These are phyloP conservation scores for Chrysemys picta DNA, from an alignment of 2,113 vertebrate species.

Conservation along the genomic window DNA sequence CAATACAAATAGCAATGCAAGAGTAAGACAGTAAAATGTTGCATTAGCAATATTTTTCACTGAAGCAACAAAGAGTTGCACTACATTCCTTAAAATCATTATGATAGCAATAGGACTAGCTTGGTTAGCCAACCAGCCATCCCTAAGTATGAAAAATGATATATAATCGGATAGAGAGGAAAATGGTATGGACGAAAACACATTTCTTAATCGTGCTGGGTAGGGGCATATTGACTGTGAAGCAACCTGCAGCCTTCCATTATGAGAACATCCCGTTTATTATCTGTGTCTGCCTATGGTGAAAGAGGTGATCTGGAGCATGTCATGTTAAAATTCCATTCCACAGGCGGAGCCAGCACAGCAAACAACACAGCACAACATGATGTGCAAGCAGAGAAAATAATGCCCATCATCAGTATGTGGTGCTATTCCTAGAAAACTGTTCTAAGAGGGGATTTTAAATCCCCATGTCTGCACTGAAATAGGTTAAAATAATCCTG, in stretches of 20 bases:
- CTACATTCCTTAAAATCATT: not conserved
- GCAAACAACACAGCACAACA: not conserved
- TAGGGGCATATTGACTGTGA: slow-evolving; percentile 2
- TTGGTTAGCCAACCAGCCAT: not conserved
- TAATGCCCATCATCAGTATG: slow-evolving; percentile 2
- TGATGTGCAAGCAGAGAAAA: not conserved
- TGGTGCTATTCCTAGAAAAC: not conserved
- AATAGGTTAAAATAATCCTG: not conserved
- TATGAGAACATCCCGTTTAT: not conserved
- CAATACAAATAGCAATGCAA: not conserved
- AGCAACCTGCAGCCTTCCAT: not conserved
- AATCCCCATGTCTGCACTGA: not conserved
- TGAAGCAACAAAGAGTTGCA: not conserved
- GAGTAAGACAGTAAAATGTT: not conserved
- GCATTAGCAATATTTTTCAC: not conserved
- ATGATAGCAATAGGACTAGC: not conserved
- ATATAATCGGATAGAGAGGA: not conserved
- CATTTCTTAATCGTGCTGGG: not conserved
- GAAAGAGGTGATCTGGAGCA: slow-evolving; percentile 20
- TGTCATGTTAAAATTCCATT: slow-evolving; percentile 39
- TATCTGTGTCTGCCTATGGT: slow-evolving; percentile 13
- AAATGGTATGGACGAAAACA: not conserved
- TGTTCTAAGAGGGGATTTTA: not conserved
- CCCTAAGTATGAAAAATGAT: not conserved
- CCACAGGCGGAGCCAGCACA: not conserved